phyloP scores from a whole-genome alignment of 2,113 vertebrate species.

The Malaclemys terrapin region DNA sequence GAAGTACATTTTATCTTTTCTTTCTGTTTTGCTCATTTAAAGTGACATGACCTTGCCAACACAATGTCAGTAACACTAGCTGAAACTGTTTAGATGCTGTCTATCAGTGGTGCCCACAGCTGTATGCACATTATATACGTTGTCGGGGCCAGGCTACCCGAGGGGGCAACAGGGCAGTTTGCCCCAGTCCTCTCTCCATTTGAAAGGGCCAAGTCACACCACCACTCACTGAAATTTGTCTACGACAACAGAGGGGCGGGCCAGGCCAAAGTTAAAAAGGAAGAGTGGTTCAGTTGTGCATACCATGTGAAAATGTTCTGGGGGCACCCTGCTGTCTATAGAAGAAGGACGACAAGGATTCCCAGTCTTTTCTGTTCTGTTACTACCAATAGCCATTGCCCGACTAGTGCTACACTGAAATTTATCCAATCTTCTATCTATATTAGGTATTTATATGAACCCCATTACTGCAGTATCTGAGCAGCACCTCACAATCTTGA shows the following conservation, averaged over 20 bases:
- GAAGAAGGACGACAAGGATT: neutral
- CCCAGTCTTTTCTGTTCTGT: neutral
- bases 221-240: neutral
- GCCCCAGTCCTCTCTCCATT: neutral
- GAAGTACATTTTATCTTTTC: neutral
- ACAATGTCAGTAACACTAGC: neutral
- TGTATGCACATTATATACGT: neutral
- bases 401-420: neutral
- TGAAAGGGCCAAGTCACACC: neutral
- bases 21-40: neutral
- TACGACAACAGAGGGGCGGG: neutral
- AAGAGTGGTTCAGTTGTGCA: neutral
- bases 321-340: neutral
- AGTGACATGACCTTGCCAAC: rapidly evolving
- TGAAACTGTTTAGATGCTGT: neutral
- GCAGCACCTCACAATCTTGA: neutral
- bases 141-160: neutral
- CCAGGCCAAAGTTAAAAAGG: neutral
- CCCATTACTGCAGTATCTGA: neutral
- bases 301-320: neutral
- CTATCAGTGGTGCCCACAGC: neutral
- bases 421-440: neutral
- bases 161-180: neutral
- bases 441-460: neutral
- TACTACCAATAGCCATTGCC: neutral